phyloP scores from a whole-genome alignment of 2,797 vertebrate genomes.

The Adelosebastes latens region DNA sequence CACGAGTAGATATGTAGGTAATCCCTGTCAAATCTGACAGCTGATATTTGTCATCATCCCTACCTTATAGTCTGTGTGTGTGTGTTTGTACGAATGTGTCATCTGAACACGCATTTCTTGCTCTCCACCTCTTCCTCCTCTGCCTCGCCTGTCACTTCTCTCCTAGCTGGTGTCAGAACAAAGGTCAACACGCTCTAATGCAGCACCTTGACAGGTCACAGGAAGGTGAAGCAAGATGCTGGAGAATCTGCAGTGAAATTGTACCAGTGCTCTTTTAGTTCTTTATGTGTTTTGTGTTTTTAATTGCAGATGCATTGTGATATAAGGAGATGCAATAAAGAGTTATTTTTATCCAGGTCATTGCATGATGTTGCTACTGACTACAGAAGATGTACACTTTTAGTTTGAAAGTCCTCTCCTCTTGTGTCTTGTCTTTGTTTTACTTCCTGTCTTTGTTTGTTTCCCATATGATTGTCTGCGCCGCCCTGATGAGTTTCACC shows the following conservation, averaged over 20 bases:
- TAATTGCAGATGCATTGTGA: background rate
- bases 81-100: background rate
- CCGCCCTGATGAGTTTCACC: too few species aligned
- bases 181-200: constrained; percentile 35
- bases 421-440: too few species aligned
- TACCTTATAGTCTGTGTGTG: background rate
- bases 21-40: constrained; percentile 17
- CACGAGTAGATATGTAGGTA: background rate
- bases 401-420: too few species aligned
- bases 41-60: background rate
- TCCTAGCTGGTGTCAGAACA: constrained; percentile 1
- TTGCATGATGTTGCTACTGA: background rate
- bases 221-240: background rate
- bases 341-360: background rate
- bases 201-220: constrained; percentile 1
- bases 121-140: background rate
- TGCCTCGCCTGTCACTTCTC: background rate
- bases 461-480: too few species aligned
- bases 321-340: background rate
- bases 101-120: background rate
- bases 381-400: background rate
- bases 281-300: background rate
- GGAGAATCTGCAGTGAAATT: background rate
- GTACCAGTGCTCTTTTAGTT: background rate
- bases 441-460: too few species aligned